Base-by-base conservation (phyloP, 2,888 invertebrate species). In the Drosophila conformis region DNA sequence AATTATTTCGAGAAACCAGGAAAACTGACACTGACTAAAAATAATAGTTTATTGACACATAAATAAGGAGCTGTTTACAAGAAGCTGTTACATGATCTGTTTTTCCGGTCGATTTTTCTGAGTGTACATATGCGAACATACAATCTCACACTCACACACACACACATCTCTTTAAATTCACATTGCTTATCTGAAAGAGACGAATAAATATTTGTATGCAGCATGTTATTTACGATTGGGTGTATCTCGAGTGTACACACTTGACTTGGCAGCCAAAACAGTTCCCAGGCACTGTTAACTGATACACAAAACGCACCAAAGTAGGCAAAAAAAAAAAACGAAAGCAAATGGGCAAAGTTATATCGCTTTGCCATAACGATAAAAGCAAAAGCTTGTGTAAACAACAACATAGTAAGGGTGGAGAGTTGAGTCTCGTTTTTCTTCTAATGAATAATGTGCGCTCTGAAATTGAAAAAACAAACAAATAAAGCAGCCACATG, bases 191-290 rank as follows among this genome's bases (percentile, higher is more conserved):
- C 88, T 85, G 56, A 60, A 18, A 8, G 38, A 70, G 80, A 70
- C 60, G 69, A 80, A 90, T 78, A 89, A 78, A 88, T 90, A 88
- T 90, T 90, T 54, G 35, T 54, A n/a, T 87, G 73, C 74, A 53
- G 71, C 65, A 68, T 82, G 73, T 87, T 91, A 89, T 87, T 87
- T 90, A 91, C 90, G 78, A 77, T 57, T 75, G 64, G 53, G 54
- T 15, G 71, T 91, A 92, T 91, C 91, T 92, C 64, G 84, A 90
- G 86, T 87, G 80, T 78, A 90, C 80, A 84, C 88, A 91, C 91
- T 92, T 84, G 88, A 91, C 76, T 87, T 90, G 83, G 83, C 89
- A 89, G 74, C 68, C 69, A 61, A 66, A 78, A 78, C 79, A 78
- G 65, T 78, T 82, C 62, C 64, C 78, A 69, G 74, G 36, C 79